Percentiles rank a stretch among this genome's conserved stretches.
These are phyloP conservation scores for Philereme transversata DNA, from an alignment of 2,888 invertebrate genomes.

Conservation along the genomic window DNA sequence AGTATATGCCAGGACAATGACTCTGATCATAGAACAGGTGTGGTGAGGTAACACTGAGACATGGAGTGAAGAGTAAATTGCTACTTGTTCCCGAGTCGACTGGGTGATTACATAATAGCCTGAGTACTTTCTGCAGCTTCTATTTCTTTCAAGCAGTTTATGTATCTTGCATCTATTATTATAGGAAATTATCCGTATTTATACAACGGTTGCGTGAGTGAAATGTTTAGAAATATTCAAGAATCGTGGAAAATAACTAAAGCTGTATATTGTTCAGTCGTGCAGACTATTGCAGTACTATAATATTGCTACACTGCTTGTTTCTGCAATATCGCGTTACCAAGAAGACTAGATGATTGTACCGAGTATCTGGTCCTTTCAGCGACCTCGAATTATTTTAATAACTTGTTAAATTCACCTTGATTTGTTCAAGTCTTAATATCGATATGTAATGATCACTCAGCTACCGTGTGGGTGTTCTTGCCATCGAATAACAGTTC, in stretches of 20 bases:
- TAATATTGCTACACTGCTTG: background rate
- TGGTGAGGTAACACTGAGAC: slow-evolving; percentile 48
- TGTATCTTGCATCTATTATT: slow-evolving; percentile 34
- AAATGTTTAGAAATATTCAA: slow-evolving; percentile 29
- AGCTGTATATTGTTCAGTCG: slow-evolving; percentile 2
- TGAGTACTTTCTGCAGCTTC: slow-evolving; percentile 25
- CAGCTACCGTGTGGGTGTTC: background rate
- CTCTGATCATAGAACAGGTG: slow-evolving; percentile 39
- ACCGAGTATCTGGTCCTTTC: background rate
- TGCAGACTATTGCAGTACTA: background rate
- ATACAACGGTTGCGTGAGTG: slow-evolving; percentile 34
- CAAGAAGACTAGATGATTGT: too few relatives aligned
- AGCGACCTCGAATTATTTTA: background rate
- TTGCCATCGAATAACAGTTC: slow-evolving; percentile 29
- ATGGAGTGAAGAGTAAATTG: slow-evolving; percentile 33
- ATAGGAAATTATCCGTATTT: slow-evolving; percentile 35
- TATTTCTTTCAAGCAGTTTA: slow-evolving; percentile 37
- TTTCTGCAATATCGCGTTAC: background rate
- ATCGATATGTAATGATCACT: background rate
- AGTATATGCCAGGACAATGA: slow-evolving; percentile 12
- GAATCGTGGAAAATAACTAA: slow-evolving; percentile 15
- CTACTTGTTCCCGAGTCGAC: slow-evolving; percentile 25
- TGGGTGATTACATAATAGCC: slow-evolving; percentile 23
- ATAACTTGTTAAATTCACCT: background rate
- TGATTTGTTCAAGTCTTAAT: background rate